Evolutionary conservation across 2,888 invertebrate genomes (phyloP), one percentile per base, ranked within the genome.

Genomic region (Eristalinus aeneus): DNA sequence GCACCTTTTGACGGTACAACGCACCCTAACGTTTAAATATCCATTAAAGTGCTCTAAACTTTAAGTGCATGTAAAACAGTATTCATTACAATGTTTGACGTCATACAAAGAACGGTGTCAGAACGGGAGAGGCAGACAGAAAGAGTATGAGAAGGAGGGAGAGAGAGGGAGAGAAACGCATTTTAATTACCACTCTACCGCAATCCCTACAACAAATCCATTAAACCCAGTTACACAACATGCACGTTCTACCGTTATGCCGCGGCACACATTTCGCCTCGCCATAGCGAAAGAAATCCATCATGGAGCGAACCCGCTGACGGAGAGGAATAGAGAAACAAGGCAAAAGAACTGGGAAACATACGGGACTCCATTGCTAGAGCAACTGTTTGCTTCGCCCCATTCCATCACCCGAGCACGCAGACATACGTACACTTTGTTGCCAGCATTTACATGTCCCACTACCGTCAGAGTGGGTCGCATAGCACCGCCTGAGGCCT

Each of bases 111-210:
- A 60, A 54, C 53, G 53, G 20, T 20, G 31, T 20, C 39, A 34
- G 39, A 76, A 54, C 23, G 56, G 23, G 23, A 22, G 5, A 60
- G 58, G 10, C 60, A 6, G 16, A 32, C 3, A 58, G 20, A 60
- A 12, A 3, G 53, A 20, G 16, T 27, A 1, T n/a, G 56, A 69
- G 23, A 23, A 46, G 58, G 20, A 68, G 39, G 56, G 23, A 39
- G 31, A 67, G 31, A 67, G 12, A 56, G 6, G 12, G 34, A 63
- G 67, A 56, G 72, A 73, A 69, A 81, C 69, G 63, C 81, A 81
- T 86, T 86, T 86, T 81, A 86, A 86, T 86, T 81, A 86, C 86
- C 86, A 86, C 82, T 86, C 86, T 71, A 86, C 86, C 82, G 82
- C 81, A 82, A 86, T 81, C 77, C 86, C 86, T 74, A 81, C 77